Conservation (phyloP, 2,888 invertebrate genomes). For the Argyresthia albistria region DNA sequence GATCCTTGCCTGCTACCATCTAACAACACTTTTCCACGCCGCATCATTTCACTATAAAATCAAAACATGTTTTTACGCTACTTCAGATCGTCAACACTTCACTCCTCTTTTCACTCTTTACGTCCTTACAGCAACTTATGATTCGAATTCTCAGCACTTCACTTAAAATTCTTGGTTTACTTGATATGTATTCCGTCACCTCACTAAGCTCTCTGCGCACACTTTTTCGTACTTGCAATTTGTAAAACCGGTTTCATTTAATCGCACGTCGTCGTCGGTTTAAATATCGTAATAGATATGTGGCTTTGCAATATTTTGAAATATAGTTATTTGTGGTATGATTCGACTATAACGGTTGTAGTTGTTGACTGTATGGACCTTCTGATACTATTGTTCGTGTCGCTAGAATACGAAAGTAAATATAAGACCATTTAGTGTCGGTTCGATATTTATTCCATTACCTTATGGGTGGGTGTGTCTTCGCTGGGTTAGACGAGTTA, state of each 20-base stretch:
- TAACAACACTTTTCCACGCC: conserved; percentile 58
- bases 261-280: neutral
- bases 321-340: neutral
- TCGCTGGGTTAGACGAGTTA: too few relatives aligned
- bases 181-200: conserved; percentile 3
- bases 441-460: too few relatives aligned
- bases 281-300: neutral
- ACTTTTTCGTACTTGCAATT: neutral
- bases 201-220: conserved; percentile 3
- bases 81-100: neutral
- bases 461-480: too few relatives aligned
- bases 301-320: too few relatives aligned
- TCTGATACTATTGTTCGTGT: too few relatives aligned
- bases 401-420: too few relatives aligned
- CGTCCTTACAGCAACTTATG: too few relatives aligned
- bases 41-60: conserved; percentile 47
- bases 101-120: conserved; percentile 6
- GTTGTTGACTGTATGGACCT: too few relatives aligned
- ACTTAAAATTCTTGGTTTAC: too few relatives aligned
- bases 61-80: neutral
- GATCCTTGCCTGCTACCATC: conserved; percentile 64
- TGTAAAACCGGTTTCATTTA: neutral
- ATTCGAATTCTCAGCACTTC: too few relatives aligned
- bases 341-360: neutral
- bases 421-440: too few relatives aligned